Percentiles rank a stretch among this genome's conserved stretches.
phyloP scores from a whole-genome alignment of 2,113 vertebrate genomes.

The Camelus bactrianus region DNA sequence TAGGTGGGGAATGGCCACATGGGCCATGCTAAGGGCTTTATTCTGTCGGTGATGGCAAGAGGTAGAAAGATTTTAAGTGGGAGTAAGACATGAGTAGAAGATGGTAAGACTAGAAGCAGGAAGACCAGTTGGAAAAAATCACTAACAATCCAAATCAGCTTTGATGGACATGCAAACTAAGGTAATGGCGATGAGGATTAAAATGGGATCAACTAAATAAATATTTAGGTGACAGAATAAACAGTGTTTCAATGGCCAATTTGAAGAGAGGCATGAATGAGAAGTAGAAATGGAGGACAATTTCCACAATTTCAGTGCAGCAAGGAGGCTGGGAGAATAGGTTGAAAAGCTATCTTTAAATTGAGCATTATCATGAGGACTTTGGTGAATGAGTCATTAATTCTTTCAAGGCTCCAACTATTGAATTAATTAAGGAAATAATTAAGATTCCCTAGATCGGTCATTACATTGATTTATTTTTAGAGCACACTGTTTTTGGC shows the following conservation, averaged over 20 bases:
- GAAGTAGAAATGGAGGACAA: slow-evolving; percentile 7
- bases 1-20: not conserved
- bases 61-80: not conserved
- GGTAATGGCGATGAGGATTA: not conserved
- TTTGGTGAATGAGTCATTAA: slow-evolving; percentile 69
- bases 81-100: not conserved
- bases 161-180: not conserved
- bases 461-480: slow-evolving; percentile 59
- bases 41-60: not conserved
- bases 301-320: slow-evolving; percentile 26
- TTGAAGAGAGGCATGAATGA: not conserved
- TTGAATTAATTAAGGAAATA: slow-evolving; percentile 45
- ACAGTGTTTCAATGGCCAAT: not conserved
- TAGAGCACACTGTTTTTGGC: not conserved
- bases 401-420: slow-evolving; percentile 57
- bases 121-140: slow-evolving; percentile 5
- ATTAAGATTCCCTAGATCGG: slow-evolving; percentile 68
- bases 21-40: not conserved
- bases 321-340: slow-evolving; percentile 11
- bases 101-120: not conserved
- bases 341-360: slow-evolving; percentile 57
- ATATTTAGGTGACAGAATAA: not conserved
- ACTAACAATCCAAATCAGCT: not conserved
- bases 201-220: slow-evolving; percentile 19
- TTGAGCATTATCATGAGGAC: slow-evolving; percentile 26